phyloP scores from a whole-genome alignment of 2,113 vertebrate species.

The Ammodramus savannarum region DNA sequence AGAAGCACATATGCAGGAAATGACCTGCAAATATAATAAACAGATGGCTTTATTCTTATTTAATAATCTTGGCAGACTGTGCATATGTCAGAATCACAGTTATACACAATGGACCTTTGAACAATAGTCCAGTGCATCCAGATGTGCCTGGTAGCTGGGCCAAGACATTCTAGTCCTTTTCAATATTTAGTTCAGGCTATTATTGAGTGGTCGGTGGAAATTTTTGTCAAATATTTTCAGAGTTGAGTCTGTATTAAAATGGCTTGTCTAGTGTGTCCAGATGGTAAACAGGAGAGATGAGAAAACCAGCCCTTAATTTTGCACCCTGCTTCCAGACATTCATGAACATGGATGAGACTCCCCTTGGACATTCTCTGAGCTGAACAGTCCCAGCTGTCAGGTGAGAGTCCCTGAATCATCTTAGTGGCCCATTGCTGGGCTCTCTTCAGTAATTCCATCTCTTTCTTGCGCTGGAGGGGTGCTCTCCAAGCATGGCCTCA shows the following conservation, averaged over 20 bases:
- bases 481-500: neutral
- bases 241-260: neutral
- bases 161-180: neutral
- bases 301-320: neutral
- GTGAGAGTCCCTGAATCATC: neutral
- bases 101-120: neutral
- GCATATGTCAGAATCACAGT: neutral
- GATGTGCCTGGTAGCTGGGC: neutral
- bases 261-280: neutral
- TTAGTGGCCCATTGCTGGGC: neutral
- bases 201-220: neutral
- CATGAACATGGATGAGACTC: neutral
- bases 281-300: neutral
- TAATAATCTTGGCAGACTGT: neutral
- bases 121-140: neutral
- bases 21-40: slow-evolving; percentile 9
- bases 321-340: neutral
- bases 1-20: neutral
- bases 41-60: neutral
- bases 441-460: neutral
- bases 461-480: neutral
- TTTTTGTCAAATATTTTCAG: neutral
- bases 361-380: neutral
- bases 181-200: neutral
- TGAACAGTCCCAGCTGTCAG: neutral